Evolutionary conservation across 2,888 invertebrate species (phyloP).

Genomic region (Hypsopygia costalis): DNA sequence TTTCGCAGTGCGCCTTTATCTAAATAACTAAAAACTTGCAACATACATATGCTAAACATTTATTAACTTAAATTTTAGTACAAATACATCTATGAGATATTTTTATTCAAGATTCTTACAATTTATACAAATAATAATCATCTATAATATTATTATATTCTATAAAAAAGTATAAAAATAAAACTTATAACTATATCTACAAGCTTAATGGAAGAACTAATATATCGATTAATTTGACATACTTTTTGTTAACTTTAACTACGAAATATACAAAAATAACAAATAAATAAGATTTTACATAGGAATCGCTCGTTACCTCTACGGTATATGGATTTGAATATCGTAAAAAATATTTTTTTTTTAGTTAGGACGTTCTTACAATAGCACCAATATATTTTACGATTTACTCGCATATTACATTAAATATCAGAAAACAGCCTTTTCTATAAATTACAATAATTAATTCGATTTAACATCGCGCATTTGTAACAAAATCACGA

Average conservation of each 20-base stretch:
- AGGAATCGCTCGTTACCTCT: conserved; percentile 56
- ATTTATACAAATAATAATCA: conserved; percentile 64
- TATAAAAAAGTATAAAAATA: conserved; percentile 45
- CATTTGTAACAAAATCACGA: conserved; percentile 1
- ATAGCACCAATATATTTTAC: conserved; percentile 45
- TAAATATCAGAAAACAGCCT: conserved; percentile 26
- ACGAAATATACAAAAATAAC: conserved; percentile 72
- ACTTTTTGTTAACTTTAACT: conserved; percentile 42
- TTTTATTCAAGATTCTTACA: conserved; percentile 57
- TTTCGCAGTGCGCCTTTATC: conserved; percentile 63
- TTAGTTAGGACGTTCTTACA: conserved; percentile 35
- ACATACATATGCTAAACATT: conserved; percentile 55
- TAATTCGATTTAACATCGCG: conserved; percentile 11
- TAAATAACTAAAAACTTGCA: conserved; percentile 54
- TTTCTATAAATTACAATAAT: conserved; percentile 22
- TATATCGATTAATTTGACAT: conserved; percentile 36
- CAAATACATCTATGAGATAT: conserved; percentile 69
- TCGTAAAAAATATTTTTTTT: conserved; percentile 20
- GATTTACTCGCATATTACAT: conserved; percentile 16
- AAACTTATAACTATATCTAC: conserved; percentile 63
- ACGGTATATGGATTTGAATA: conserved; percentile 41
- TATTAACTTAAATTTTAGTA: conserved; percentile 63
- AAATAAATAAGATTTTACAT: conserved; percentile 74
- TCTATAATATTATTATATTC: conserved; percentile 30
- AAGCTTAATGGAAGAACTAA: conserved; percentile 66